Base-by-base conservation (phyloP, 2,888 invertebrate genomes). In the Nebria salina region DNA sequence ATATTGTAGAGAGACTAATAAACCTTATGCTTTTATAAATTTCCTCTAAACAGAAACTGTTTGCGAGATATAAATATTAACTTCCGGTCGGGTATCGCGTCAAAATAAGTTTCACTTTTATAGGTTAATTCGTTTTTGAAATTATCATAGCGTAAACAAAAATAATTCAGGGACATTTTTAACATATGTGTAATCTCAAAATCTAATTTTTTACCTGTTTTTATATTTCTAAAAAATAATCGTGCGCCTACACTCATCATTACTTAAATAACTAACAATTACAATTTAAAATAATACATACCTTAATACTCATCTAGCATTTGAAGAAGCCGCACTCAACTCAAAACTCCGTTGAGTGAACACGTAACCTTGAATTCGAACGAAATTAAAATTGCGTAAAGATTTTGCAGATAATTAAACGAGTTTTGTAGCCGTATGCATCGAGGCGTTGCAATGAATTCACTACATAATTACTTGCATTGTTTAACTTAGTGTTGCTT, bases 381-480 rank as follows among this genome's bases (percentile, higher is more conserved):
- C 81, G 81, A 81, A 76, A 81, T 81, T 75, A 72, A 80, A 81
- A 81, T 81, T 75, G 76, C 76, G 81, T 81, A 81, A 81, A 81
- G 81, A 81, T 81, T 54, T 65, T 72, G 76, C 34, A 81, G 81
- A 81, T 81, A 81, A 81, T 81, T 76, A 54, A 81, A 75, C 80
- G 68, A 65, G 79, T 81, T 34, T 76, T 81, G 72, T 75, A 80
- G 75, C 54, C 54, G 8, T 8, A 54, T 54, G 54, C 80, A 75
- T 75, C 80, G 72, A 80, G 80, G 11, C 75, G 81, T 81, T 81
- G 72, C 81, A 81, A 81, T 81, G 81, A 66, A 81, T 76, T 76
- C 81, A 54, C 81, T 41, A 70, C 65, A 76, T 81, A 81, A 81
- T 81, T 81, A 70, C 41, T 64, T 64, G 75, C 65, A 81, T 81